Evolutionary conservation across 1,140 invertebrate genomes (phyloP).

Genomic region (Pantala flavescens): DNA sequence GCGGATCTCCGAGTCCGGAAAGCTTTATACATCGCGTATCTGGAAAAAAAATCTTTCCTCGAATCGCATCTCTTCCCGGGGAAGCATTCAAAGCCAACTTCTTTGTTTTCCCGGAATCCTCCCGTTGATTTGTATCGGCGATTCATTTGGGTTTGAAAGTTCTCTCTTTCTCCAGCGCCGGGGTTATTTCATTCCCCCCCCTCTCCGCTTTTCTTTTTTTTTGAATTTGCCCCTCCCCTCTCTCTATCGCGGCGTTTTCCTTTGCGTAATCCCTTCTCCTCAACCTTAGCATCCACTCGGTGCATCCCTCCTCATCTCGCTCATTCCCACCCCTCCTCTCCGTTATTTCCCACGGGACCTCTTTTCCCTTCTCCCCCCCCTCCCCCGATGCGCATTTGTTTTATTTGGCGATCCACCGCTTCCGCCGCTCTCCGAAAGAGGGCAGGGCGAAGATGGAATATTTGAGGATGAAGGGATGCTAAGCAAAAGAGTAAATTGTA

Average conservation of each 20-base stretch:
- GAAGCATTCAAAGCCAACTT: too few relatives aligned
- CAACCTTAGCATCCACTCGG: neutral
- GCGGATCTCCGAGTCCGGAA: too few relatives aligned
- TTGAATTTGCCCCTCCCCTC: neutral
- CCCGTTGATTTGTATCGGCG: too few relatives aligned
- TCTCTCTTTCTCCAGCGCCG: neutral
- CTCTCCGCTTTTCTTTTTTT: neutral
- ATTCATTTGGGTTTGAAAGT: too few relatives aligned
- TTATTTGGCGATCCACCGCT: neutral
- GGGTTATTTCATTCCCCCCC: neutral
- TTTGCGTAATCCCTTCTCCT: neutral
- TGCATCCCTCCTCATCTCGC: neutral
- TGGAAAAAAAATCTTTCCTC: too few relatives aligned
- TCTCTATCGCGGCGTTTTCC: neutral
- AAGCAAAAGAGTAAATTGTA: too few relatives aligned
- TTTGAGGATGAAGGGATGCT: too few relatives aligned
- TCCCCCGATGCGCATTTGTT: neutral
- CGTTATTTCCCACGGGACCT: constrained; percentile 2
- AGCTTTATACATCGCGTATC: too few relatives aligned
- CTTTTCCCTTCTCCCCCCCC: neutral
- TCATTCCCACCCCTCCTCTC: neutral
- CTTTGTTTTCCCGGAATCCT: too few relatives aligned
- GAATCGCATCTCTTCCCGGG: too few relatives aligned
- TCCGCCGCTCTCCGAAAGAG: neutral
- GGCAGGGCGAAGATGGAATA: too few relatives aligned